These are phyloP conservation scores for Zosterops borbonicus DNA, from an alignment of 2,113 vertebrate species.

Conservation along the genomic window DNA sequence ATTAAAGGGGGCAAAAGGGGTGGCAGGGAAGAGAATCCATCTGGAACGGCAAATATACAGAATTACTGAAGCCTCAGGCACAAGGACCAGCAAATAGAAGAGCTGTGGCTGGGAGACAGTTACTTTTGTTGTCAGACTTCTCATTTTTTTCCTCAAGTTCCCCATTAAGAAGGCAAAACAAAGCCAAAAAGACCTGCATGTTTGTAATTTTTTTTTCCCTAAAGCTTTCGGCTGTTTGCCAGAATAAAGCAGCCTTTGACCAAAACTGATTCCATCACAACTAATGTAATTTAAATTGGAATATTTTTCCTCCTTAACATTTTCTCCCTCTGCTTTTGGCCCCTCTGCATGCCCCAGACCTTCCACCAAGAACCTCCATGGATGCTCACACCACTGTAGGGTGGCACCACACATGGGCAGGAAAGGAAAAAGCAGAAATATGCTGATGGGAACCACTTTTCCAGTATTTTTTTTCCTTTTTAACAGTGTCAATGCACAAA, in stretches of 20 bases:
- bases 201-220: neutral
- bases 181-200: neutral
- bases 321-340: neutral
- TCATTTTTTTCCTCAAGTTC: neutral
- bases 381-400: neutral
- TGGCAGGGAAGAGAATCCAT: neutral
- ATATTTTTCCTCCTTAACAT: neutral
- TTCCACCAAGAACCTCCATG: neutral
- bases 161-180: neutral
- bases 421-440: neutral
- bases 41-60: neutral
- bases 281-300: neutral
- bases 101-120: neutral
- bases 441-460: accelerated
- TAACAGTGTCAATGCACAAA: neutral
- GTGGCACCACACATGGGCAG: neutral
- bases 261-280: neutral
- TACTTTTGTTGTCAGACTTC: neutral
- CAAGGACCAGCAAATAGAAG: neutral
- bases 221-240: neutral
- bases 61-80: neutral
- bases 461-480: neutral
- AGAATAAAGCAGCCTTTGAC: neutral
- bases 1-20: neutral
- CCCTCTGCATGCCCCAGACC: neutral